Conservation (phyloP, 2,888 invertebrate genomes). For the Eristalinus aeneus region DNA sequence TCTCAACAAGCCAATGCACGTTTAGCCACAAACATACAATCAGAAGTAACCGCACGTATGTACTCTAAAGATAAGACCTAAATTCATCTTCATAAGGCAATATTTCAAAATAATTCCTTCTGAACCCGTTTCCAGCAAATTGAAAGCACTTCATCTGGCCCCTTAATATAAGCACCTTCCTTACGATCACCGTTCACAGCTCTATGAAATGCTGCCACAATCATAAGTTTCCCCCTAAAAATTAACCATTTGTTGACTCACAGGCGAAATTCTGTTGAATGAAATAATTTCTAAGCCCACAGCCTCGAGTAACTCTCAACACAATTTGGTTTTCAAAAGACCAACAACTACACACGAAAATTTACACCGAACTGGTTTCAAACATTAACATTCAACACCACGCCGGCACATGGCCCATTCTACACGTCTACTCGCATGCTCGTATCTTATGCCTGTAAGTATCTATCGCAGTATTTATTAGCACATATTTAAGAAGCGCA, state of each 20-base stretch:
- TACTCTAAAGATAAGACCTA: too few species aligned
- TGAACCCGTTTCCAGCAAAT: too few species aligned
- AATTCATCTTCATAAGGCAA: too few species aligned
- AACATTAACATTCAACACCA: slow-evolving; percentile 48
- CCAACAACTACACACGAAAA: neutral
- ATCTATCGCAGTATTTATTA: slow-evolving; percentile 35
- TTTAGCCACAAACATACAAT: too few species aligned
- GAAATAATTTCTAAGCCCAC: neutral
- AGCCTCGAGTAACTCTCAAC: neutral
- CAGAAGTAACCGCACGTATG: too few species aligned
- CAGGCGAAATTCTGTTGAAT: neutral
- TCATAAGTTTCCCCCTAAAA: neutral
- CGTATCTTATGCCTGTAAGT: slow-evolving; percentile 19
- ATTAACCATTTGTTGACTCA: neutral
- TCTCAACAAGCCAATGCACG: too few species aligned
- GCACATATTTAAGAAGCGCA: slow-evolving; percentile 36
- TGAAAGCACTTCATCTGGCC: too few species aligned
- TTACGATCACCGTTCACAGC: too few species aligned
- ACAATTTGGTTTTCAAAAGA: neutral
- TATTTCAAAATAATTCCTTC: too few species aligned
- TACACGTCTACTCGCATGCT: slow-evolving; percentile 21
- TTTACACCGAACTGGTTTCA: slow-evolving; percentile 41
- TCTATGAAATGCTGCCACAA: too few species aligned
- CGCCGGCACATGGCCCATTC: slow-evolving; percentile 17
- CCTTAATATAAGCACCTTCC: too few species aligned